Evolutionary conservation across 2,888 invertebrate species (phyloP).

Genomic region (Eilema griseolum): DNA sequence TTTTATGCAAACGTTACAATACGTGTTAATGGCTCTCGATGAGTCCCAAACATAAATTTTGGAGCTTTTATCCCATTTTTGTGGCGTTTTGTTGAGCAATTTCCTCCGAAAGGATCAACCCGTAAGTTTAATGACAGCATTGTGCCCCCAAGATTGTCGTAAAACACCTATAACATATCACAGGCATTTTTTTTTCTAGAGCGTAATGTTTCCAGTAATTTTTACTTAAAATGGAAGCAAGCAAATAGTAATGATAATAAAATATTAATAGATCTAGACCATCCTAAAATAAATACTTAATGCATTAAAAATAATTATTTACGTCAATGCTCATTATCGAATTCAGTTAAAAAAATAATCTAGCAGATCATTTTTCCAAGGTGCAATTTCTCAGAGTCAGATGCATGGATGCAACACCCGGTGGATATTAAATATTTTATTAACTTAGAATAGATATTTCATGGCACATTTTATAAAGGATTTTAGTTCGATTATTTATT

Average conservation of each 20-base stretch:
- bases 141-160: slow-evolving; percentile 41
- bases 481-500: slow-evolving; percentile 33
- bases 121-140: slow-evolving; percentile 56
- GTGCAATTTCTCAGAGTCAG: slow-evolving; percentile 16
- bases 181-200: slow-evolving; percentile 21
- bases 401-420: slow-evolving; percentile 31
- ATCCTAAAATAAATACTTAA: neutral
- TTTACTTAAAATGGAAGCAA: neutral
- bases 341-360: neutral
- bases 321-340: neutral
- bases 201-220: slow-evolving; percentile 6
- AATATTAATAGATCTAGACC: neutral
- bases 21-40: slow-evolving; percentile 81
- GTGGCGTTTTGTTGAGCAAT: slow-evolving; percentile 70
- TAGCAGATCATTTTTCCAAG: slow-evolving; percentile 4
- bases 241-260: neutral
- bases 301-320: neutral
- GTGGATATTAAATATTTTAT: slow-evolving; percentile 44
- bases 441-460: slow-evolving; percentile 30
- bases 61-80: slow-evolving; percentile 77
- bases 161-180: slow-evolving; percentile 34
- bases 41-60: slow-evolving; percentile 79
- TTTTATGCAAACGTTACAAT: slow-evolving; percentile 78
- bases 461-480: slow-evolving; percentile 29
- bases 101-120: slow-evolving; percentile 55